phyloP scores from a whole-genome alignment of 2,888 invertebrate genomes.

The Achlya flavicornis region DNA sequence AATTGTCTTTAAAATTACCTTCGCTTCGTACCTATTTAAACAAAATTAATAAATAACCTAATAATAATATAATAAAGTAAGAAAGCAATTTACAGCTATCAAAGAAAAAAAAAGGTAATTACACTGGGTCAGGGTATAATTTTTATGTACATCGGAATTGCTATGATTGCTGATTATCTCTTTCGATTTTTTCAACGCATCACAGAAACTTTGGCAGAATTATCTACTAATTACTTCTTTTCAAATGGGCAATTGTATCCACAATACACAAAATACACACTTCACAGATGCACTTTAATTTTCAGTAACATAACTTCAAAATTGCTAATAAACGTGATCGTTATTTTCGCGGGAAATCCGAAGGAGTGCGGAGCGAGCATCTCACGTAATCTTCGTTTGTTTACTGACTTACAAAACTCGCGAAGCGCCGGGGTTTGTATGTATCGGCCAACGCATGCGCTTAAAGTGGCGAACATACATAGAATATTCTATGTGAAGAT shows the following conservation, averaged over 20 bases:
- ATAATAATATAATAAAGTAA: too few relatives aligned
- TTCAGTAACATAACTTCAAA: not conserved
- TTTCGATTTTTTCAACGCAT: not conserved
- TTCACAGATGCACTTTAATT: not conserved
- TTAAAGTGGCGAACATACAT: conserved; percentile 36
- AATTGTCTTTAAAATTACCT: too few relatives aligned
- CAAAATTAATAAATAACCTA: too few relatives aligned
- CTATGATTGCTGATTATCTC: not conserved
- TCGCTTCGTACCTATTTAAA: too few relatives aligned
- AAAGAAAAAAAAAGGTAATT: too few relatives aligned
- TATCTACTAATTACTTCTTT: not conserved
- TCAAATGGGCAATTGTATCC: not conserved
- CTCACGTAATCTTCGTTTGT: conserved; percentile 32
- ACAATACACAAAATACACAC: not conserved
- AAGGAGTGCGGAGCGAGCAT: conserved; percentile 23
- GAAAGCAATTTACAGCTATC: too few relatives aligned
- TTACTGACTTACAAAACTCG: conserved; percentile 30
- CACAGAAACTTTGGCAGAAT: not conserved
- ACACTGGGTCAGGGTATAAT: too few relatives aligned
- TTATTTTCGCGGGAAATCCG: conserved; percentile 32
- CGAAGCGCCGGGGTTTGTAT: conserved; percentile 15
- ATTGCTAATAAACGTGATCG: conserved; percentile 12
- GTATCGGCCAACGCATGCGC: conserved; percentile 48
- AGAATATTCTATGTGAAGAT: conserved; percentile 48
- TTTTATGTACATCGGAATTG: too few relatives aligned